These are phyloP conservation scores for Daubentonia madagascariensis DNA, from an alignment of 2,113 vertebrate genomes.

Conservation along the genomic window DNA sequence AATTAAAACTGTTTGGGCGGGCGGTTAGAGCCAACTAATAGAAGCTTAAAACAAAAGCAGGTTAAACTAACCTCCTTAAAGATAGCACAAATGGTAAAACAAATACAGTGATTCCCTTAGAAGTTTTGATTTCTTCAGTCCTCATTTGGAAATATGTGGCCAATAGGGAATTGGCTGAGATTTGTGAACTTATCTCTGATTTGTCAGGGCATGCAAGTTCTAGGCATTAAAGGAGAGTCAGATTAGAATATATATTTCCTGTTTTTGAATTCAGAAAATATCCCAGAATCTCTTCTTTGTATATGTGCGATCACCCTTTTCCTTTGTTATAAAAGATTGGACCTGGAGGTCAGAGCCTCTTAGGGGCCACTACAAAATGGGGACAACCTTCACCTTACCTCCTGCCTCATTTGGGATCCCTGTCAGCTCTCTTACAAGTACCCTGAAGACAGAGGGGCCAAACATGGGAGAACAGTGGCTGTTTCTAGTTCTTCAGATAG, in stretches of 20 bases:
- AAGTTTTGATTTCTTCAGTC: not conserved
- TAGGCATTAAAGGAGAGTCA: not conserved
- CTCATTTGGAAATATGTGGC: not conserved
- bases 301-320: not conserved
- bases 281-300: not conserved
- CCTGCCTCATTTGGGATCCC: not conserved
- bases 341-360: not conserved
- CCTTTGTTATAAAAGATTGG: not conserved
- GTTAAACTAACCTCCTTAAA: not conserved
- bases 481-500: not conserved
- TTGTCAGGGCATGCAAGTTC: not conserved
- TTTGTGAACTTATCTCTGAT: not conserved
- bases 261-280: constrained; percentile 40
- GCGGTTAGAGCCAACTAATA: not conserved
- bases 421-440: not conserved
- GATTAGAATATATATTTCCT: not conserved
- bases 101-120: not conserved
- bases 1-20: not conserved
- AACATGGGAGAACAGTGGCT: not conserved
- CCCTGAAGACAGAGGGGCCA: not conserved
- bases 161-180: not conserved
- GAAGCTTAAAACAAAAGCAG: not conserved
- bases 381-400: not conserved
- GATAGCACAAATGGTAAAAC: not conserved
- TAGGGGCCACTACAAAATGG: not conserved